Evolutionary conservation across 2,797 vertebrate genomes (phyloP), one percentile per base, ranked within the genome.

Genomic region (Chaenodraco wilsoni): DNA sequence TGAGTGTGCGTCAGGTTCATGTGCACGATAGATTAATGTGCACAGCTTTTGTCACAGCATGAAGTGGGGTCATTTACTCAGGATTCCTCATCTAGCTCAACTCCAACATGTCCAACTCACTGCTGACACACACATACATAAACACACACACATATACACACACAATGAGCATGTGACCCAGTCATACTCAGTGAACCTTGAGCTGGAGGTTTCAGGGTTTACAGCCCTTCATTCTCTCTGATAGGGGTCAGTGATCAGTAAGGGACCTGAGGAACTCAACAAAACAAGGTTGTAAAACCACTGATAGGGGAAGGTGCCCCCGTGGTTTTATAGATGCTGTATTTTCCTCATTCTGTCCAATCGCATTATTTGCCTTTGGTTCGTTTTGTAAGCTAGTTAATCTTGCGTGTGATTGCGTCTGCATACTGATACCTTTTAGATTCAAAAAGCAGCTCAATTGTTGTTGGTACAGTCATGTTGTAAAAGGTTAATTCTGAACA

Each of bases 281-380:
- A 94, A 90, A 93, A 94, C 92, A 93, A 90, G 83, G 73, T 70
- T 85, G 87, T 94, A 94, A 94, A 94, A 84, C 40, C 33, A 45
- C 79, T 84, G 90, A 92, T 91, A 90, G 69, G 56, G 27, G 44
- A 81, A 57, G 67, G 74, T 40, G 60, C 58, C 48, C 33, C 43
- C 10, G 40, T 43, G 69, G 73, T 81, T 90, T 91, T 89, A 91
- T 90, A 80, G 84, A 79, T 76, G 78, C 60, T 72, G 46, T 84
- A 77, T 87, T 82, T 84, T 74, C 50, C 81, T 54, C 31, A 27
- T 55, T 67, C 23, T 56, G 50, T 60, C 52, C 64, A 78, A 50
- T 79, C 71, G 82, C 31, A 48, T 81, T 64, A 59, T 77, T 45
- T 63, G 43, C 63, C 12, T 33, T 56, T 17, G 31, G 33, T 37